Base-by-base conservation (phyloP, 2,113 vertebrate genomes). In the Cinclus cinclus region DNA sequence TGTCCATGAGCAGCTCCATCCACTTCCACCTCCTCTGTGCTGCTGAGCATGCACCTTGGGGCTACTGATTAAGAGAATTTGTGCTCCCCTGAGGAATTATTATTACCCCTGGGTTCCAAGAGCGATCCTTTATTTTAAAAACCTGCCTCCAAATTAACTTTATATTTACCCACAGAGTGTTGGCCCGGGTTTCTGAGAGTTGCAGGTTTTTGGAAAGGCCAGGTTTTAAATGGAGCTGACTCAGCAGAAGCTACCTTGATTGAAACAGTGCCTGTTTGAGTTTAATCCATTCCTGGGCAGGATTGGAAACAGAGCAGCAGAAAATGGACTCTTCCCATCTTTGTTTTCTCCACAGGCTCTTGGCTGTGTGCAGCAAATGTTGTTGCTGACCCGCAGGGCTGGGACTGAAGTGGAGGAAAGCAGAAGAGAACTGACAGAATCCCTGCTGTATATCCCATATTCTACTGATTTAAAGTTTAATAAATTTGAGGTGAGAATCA, bases 141-240 rank as follows among this genome's bases (percentile, higher is more conserved):
- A 77, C 52, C 63, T 65, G 49, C 49, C 47, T 71, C 64, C 53
- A 87, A 83, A 92, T 84, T 97, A 86, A 68, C 80, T 96, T 96
- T 91, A 30, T 90, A 76, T 74, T 95, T 90, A 77, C 92, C 84
- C 79, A 23, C n/a, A 46, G 94, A 80, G 85, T 70, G 94, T 95
- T 93, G 97, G 95, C 95, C 0, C 0, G 8, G 12, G 39, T 73
- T 90, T 70, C 83, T 15, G 55, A 83, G 82, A 79, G 55, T 44
- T 91, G 94, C 39, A 1, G 58, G 64, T 70, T 39, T 85, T 87
- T 24, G 4, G 30, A 82, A 46, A 53, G 81, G 68, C 91, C 89
- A 90, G 93, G 82, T 87, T 93, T 86, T 90, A 74, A 79, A 65
- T 42, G 30, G 46, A 56, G 92, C 96, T 96, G 97, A 97, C 83